Evolutionary conservation across 2,113 vertebrate species (phyloP), one percentile per base, ranked within the genome.

Genomic region (Hydrolagus affinis): DNA sequence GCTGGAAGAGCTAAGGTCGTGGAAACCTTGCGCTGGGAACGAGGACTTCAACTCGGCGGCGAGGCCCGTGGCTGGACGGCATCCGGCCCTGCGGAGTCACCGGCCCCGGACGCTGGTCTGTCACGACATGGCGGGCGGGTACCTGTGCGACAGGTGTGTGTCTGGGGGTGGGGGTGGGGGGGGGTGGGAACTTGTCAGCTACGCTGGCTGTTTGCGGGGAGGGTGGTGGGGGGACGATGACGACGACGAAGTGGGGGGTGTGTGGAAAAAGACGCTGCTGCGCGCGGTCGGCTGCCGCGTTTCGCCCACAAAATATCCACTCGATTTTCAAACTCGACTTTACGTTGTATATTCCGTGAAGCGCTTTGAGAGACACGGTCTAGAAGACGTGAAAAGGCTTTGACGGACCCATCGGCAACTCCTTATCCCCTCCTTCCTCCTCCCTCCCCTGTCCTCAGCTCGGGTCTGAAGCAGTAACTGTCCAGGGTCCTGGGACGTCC

Each of bases 81-180:
- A 94, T 87, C 97, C 97, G 7, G 88, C 91, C 0, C 89, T 98
- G 23, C 86, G 8, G n/a, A 89, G 89, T 64, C 60, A 6, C 28
- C 89, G 87, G 28, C 92, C 90, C 11, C 92, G 95, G 85, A 99
- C 97, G 0, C 87, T 99, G 87, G 90, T 99, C 87, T 98, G 96
- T 87, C 98, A 99, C 0, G 98, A 99, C 89, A 97, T 99, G 97
- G 95, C 94, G 88, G 96, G 97, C 0, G 97, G 98, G 0, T 99
- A 99, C 90, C 88, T 97, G 85, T 95, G 96, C 1, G 98, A 99
- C 94, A 95, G 94, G 98, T 97, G 88, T 0, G 11, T 86, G 56
- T 74, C 11, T 32, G 10, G 11, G 4, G 2, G 44, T 60, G 6
- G 2, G 76, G 44, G 4, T 2, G 6, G 0, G 68, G 70, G 72